Evolutionary conservation across 2,113 vertebrate species (phyloP), one percentile per base, ranked within the genome.

Genomic region (Menidia beryllina): DNA sequence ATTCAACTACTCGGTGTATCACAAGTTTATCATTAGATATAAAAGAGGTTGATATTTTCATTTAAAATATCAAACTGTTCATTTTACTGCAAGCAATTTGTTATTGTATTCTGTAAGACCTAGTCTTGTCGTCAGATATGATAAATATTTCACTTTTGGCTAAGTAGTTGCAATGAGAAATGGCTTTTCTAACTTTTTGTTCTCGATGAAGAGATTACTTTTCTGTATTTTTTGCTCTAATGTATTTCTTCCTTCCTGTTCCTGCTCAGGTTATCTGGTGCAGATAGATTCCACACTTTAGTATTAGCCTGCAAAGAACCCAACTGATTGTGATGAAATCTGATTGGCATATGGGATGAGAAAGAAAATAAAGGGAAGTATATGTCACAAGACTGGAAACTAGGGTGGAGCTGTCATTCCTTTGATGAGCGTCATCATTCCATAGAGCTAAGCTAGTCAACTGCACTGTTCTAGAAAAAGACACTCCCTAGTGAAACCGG

Each of bases 321-420:
- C 4, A 15, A 36, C 2, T 19, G 41, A 20, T 34, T 17, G n/a
- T 60, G 48, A 26, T 27, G 19, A 61, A 25, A 49, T 36, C 27
- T 79, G 85, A 72, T 72, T 61, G 81, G 75, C 60, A 15, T 55
- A 58, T 25, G 12, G 3, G 4, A 38, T 0, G 7, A 15, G 43
- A 8, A 51, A 78, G 15, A 26, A 38, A 79, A 79, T 34, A 76
- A 58, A 58, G 55, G 54, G 21, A 67, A 56, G 14, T 51, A 81
- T 65, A 83, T 47, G 72, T 77, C 53, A 38, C 13, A 12, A 39
- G 34, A 41, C 47, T 41, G 71, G 20, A 57, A 26, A 41, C 47
- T 45, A 70, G 86, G 86, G 85, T 57, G 84, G 78, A 67, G 82
- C 14, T 4, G 64, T 69, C 65, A 9, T 87, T 84, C 85, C 75